phyloP scores from a whole-genome alignment of 2,888 invertebrate genomes.

The Heliconius aoede region DNA sequence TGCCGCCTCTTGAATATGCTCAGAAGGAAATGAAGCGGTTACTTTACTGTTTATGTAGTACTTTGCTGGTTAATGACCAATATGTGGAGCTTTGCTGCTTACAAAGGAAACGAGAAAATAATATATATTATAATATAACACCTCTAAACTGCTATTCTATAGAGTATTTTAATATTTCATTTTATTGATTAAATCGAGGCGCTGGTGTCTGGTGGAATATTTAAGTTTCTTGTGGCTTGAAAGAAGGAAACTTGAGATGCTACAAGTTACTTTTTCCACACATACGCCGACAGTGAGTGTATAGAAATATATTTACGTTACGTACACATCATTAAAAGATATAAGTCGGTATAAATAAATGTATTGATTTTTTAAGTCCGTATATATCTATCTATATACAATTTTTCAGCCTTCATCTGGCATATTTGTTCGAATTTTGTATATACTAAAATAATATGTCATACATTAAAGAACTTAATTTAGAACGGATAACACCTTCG shows the following conservation, averaged over 20 bases:
- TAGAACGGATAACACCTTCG: conserved; percentile 6
- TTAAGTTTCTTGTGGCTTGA: neutral
- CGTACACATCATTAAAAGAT: neutral
- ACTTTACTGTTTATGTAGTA: conserved; percentile 52
- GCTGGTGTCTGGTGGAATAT: neutral
- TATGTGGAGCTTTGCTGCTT: neutral
- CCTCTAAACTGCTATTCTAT: neutral
- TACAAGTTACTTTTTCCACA: neutral
- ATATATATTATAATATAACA: neutral
- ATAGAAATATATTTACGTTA: too few relatives aligned
- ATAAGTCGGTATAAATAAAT: neutral
- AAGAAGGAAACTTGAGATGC: neutral
- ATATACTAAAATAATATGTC: too few relatives aligned
- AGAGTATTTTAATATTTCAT: neutral
- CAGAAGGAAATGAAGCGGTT: conserved; percentile 78
- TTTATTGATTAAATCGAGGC: neutral
- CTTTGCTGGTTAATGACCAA: conserved; percentile 9
- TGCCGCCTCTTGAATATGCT: conserved; percentile 73
- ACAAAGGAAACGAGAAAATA: neutral
- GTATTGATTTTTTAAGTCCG: neutral
- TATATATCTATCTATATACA: too few relatives aligned
- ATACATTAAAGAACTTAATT: neutral
- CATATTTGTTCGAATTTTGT: too few relatives aligned
- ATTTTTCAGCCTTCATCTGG: neutral
- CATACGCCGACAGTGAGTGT: too few relatives aligned